Conservation (phyloP, 2,797 vertebrate species). For the Lepilemur ruficaudatus region DNA sequence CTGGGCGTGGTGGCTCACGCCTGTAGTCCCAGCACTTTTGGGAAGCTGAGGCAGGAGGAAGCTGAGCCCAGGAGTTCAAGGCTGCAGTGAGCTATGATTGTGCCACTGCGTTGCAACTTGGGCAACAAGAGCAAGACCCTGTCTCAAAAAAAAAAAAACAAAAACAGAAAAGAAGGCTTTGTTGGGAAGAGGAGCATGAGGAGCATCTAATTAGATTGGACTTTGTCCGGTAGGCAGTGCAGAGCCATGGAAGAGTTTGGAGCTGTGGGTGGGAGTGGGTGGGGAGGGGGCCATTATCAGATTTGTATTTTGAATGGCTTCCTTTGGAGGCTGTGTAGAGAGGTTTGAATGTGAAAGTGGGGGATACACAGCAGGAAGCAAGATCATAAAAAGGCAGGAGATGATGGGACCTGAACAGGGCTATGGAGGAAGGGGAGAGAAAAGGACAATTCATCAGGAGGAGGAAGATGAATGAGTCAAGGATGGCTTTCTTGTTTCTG, state of each 20-base stretch:
- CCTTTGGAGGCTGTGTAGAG: background rate
- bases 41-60: background rate
- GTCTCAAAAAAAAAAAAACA: background rate
- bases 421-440: background rate
- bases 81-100: background rate
- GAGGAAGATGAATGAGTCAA: background rate
- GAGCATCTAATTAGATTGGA: background rate
- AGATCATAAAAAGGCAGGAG: background rate
- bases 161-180: background rate
- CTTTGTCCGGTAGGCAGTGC: background rate
- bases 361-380: background rate
- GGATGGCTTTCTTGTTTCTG: background rate
- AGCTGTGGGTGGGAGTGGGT: too few species aligned
- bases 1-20: too few species aligned
- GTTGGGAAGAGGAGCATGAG: too few species aligned
- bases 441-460: background rate
- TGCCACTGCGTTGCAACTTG: background rate
- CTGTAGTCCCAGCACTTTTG: background rate
- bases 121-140: background rate
- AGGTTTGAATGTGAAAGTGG: background rate
- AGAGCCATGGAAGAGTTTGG: background rate
- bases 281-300: background rate
- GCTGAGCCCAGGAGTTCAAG: background rate
- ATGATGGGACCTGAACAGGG: background rate
- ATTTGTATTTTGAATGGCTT: background rate